phyloP scores from a whole-genome alignment of 2,888 invertebrate genomes.

The Plemyria rubiginata region DNA sequence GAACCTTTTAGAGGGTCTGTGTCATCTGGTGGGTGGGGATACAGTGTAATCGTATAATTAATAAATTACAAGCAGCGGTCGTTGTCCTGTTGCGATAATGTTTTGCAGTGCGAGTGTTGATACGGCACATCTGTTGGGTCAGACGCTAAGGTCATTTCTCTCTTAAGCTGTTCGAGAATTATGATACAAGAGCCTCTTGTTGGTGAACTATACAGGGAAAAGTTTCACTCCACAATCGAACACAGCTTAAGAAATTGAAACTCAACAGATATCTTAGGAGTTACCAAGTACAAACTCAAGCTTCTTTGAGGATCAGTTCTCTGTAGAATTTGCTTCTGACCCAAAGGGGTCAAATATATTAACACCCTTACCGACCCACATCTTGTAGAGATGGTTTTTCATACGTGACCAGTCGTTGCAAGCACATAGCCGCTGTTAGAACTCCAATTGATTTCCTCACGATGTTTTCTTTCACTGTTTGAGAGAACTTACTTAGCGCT shows the following conservation, averaged over 20 bases:
- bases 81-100: constrained; percentile 75
- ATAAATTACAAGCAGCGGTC: constrained; percentile 81
- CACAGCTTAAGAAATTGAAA: not conserved
- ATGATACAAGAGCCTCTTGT: constrained; percentile 23
- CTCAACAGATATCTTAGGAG: not conserved
- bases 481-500: no score
- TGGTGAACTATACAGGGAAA: constrained; percentile 13
- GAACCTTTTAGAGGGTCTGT: constrained; percentile 55
- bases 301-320: no score
- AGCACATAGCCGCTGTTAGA: no score
- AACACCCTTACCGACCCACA: no score
- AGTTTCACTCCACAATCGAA: not conserved
- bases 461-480: no score
- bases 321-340: no score
- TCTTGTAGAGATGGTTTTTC: no score
- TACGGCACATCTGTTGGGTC: constrained; percentile 78
- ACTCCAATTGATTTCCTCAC: no score
- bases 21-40: constrained; percentile 61
- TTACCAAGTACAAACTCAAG: no score
- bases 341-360: no score
- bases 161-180: constrained; percentile 46
- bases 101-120: constrained; percentile 75
- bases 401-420: no score
- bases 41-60: constrained; percentile 76
- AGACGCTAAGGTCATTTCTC: constrained; percentile 74